A percentile compares a stretch with the other conserved stretches of the same genome.
Conservation (phyloP, 2,113 vertebrate genomes). For the Sander vitreus region DNA sequence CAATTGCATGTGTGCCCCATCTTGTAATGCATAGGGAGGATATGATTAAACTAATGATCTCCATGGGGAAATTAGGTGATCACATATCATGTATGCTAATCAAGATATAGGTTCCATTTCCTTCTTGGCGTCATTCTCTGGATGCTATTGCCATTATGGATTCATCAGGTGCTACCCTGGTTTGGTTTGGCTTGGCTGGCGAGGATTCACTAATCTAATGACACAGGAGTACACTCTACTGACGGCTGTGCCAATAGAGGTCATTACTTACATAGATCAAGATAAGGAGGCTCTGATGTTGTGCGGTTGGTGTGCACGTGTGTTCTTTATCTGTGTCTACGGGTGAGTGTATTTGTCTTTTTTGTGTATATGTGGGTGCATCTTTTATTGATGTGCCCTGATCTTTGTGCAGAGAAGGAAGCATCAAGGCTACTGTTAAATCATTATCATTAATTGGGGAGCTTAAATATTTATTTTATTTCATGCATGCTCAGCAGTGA, state of each 20-base stretch:
- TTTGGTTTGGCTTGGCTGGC: background rate
- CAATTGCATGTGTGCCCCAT: background rate
- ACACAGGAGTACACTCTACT: slow-evolving; percentile 31
- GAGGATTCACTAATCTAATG: slow-evolving; percentile 56
- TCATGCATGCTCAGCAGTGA: slow-evolving; percentile 9
- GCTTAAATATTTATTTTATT: slow-evolving; percentile 1
- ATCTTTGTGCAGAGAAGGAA: slow-evolving; percentile 38
- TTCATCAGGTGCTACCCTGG: slow-evolving; percentile 8
- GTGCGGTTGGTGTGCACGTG: slow-evolving; percentile 1
- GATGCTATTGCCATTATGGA: background rate
- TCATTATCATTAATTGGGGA: slow-evolving; percentile 48
- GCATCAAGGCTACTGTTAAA: slow-evolving; percentile 29
- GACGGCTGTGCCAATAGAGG: slow-evolving; percentile 61
- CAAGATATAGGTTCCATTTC: background rate
- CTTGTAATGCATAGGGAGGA: background rate
- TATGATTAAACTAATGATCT: background rate
- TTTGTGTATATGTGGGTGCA: slow-evolving; percentile 16
- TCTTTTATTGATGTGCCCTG: slow-evolving; percentile 58
- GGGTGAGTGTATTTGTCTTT: background rate
- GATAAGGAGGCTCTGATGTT: slow-evolving; percentile 63
- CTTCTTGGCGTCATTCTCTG: background rate
- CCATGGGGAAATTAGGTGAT: background rate
- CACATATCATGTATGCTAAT: background rate
- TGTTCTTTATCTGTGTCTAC: background rate
- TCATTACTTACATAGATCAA: slow-evolving; percentile 62